Conservation (phyloP, 2,113 vertebrate species). For the Natator depressus region DNA sequence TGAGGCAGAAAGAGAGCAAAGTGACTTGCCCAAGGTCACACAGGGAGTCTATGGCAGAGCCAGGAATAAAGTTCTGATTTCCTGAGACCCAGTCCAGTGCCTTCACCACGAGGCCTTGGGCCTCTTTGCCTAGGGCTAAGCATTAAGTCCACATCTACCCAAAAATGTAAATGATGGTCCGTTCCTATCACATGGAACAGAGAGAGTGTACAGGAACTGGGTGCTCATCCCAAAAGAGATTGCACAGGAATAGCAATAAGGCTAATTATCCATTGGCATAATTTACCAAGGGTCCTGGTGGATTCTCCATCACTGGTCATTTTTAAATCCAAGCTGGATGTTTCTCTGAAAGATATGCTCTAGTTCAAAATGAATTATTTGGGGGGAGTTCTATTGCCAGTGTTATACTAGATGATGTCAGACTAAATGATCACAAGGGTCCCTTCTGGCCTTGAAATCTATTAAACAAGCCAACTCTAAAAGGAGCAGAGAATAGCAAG, state of each 20-base stretch:
- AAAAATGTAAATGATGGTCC: too few species aligned
- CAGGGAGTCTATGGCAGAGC: neutral
- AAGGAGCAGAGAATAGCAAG: neutral
- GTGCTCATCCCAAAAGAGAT: neutral
- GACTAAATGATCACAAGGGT: neutral
- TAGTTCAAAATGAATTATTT: neutral
- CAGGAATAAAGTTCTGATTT: neutral
- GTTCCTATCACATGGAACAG: too few species aligned
- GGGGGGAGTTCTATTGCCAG: neutral
- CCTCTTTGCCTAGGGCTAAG: too few species aligned
- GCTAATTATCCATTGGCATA: neutral
- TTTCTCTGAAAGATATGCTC: neutral
- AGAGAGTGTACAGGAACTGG: too few species aligned
- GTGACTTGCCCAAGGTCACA: neutral
- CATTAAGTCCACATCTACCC: too few species aligned
- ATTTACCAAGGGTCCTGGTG: neutral
- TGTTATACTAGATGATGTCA: neutral
- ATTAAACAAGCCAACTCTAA: neutral
- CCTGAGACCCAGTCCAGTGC: neutral
- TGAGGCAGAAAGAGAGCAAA: neutral
- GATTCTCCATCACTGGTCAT: neutral
- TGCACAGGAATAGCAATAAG: neutral
- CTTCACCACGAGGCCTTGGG: neutral
- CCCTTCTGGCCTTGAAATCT: neutral
- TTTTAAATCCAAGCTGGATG: neutral